Evolutionary conservation across 2,888 invertebrate genomes (phyloP).

Genomic region (Caenorhabditis afra): DNA sequence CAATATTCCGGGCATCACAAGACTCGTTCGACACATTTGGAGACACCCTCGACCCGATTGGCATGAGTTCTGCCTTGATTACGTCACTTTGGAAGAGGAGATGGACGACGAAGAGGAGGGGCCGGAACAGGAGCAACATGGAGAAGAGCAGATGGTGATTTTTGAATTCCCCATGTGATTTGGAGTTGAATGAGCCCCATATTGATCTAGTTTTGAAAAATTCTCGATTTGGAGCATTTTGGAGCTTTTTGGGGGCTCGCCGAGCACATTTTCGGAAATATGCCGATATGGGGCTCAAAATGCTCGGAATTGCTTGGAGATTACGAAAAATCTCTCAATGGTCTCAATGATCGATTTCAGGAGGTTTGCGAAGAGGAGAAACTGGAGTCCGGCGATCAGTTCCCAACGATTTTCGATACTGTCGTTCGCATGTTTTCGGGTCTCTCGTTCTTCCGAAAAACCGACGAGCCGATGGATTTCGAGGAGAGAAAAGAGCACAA

Average conservation of each 20-base stretch:
- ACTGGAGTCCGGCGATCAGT: too few species aligned
- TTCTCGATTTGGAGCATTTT: not conserved
- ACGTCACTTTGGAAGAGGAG: too few species aligned
- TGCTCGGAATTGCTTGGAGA: not conserved
- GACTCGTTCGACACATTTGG: too few species aligned
- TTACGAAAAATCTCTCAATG: too few species aligned
- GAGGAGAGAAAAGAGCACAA: not conserved
- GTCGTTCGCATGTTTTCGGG: not conserved
- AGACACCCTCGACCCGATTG: too few species aligned
- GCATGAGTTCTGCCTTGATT: too few species aligned
- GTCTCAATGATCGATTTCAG: not conserved
- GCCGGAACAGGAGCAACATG: too few species aligned
- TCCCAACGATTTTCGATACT: not conserved
- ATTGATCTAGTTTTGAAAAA: not conserved
- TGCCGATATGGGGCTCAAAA: slow-evolving; percentile 8
- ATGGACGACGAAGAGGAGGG: too few species aligned
- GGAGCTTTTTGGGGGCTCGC: not conserved
- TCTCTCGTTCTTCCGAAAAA: not conserved
- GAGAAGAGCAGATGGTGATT: not conserved
- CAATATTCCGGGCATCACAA: too few species aligned
- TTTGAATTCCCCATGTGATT: not conserved
- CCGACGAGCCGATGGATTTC: not conserved
- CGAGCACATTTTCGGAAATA: not conserved
- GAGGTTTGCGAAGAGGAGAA: not conserved
- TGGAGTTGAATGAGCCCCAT: not conserved